phyloP scores from a whole-genome alignment of 2,888 invertebrate species.

The Amaurobius ferox region DNA sequence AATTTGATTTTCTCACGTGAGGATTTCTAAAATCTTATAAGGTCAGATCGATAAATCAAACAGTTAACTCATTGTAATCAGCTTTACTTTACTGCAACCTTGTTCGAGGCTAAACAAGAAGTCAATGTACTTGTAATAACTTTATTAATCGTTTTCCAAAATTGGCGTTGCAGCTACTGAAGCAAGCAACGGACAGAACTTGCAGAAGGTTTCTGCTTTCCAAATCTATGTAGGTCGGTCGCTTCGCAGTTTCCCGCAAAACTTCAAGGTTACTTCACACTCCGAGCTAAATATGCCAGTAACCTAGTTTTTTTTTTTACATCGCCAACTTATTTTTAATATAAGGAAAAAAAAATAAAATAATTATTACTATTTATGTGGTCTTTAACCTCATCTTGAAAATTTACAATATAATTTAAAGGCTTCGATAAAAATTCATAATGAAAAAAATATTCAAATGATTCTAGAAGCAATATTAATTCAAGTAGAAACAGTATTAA shows the following conservation, averaged over 20 bases:
- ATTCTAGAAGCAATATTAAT: no score
- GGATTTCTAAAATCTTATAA: background rate
- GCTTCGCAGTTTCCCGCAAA: conserved; percentile 13
- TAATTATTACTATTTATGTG: conserved; percentile 1
- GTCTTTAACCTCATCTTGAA: conserved; percentile 15
- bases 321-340: background rate
- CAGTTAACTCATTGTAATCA: no score
- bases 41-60: background rate
- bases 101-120: background rate
- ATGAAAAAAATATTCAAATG: no score
- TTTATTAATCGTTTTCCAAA: conserved; percentile 20
- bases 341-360: background rate
- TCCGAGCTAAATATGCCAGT: conserved; percentile 24
- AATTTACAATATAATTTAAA: no score
- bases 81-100: background rate
- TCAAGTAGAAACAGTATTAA: no score
- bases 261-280: conserved; percentile 45
- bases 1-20: background rate
- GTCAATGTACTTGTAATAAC: conserved; percentile 41
- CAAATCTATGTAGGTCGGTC: conserved; percentile 32
- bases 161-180: conserved; percentile 31
- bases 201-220: conserved; percentile 17
- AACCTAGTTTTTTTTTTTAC: conserved; percentile 12
- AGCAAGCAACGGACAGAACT: background rate
- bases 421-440: no score